These are phyloP conservation scores for Ceratina japonica DNA, from an alignment of 1,140 invertebrate species.

Conservation along the genomic window DNA sequence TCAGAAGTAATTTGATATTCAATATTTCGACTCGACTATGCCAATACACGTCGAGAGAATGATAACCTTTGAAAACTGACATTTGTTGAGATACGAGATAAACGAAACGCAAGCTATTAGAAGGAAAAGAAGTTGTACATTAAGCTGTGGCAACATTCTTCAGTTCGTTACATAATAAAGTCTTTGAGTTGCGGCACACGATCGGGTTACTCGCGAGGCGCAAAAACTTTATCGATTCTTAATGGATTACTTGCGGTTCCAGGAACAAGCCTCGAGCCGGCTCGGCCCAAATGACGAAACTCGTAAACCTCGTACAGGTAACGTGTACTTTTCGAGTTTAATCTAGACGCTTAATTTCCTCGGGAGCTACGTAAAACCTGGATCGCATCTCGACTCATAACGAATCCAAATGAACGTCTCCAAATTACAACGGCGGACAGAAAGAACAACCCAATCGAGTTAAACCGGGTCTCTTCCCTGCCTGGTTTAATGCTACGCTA, in stretches of 20 bases:
- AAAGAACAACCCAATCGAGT: too few relatives aligned
- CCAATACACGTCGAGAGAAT: too few relatives aligned
- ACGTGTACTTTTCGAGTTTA: slow-evolving; percentile 10
- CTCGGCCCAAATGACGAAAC: slow-evolving; percentile 21
- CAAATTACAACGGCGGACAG: neutral
- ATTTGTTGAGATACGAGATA: neutral
- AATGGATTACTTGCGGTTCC: slow-evolving; percentile 7
- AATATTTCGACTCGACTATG: too few relatives aligned
- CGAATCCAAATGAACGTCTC: neutral
- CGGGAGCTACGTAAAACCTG: neutral
- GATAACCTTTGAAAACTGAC: too few relatives aligned
- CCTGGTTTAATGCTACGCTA: too few relatives aligned
- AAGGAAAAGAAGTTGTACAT: neutral
- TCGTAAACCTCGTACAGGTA: slow-evolving; percentile 15
- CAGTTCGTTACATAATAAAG: neutral
- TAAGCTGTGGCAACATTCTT: neutral
- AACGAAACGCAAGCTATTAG: neutral
- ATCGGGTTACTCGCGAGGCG: too few relatives aligned
- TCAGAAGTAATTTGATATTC: too few relatives aligned
- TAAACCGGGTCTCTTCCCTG: too few relatives aligned
- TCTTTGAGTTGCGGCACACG: neutral
- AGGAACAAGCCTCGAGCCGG: neutral
- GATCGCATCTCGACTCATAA: neutral
- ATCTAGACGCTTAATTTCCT: slow-evolving; percentile 19
- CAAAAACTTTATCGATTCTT: slow-evolving; percentile 27